phyloP scores from a whole-genome alignment of 2,888 invertebrate genomes.

The Orchesellides sinensis region DNA sequence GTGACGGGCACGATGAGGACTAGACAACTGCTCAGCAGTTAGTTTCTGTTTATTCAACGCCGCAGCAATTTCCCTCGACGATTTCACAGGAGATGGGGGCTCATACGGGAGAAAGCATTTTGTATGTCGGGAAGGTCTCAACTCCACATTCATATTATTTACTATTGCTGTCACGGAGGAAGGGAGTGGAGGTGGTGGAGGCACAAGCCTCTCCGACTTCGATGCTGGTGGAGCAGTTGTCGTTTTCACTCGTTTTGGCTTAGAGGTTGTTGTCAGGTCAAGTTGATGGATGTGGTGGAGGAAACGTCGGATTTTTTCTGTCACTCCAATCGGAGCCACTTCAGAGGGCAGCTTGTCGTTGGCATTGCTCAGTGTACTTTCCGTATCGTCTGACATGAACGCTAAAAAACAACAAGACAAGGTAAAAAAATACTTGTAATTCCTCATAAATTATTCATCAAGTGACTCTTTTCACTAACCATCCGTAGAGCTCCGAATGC shows the following conservation, averaged over 20 bases:
- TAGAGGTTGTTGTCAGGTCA: slow-evolving; percentile 52
- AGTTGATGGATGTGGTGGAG: slow-evolving; percentile 62
- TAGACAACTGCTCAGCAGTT: too few species aligned
- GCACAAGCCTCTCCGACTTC: slow-evolving; percentile 2
- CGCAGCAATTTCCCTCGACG: background rate
- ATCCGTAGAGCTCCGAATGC: slow-evolving; percentile 70
- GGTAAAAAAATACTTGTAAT: background rate
- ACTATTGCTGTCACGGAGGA: background rate
- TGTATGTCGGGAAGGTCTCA: slow-evolving; percentile 55
- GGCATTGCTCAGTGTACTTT: slow-evolving; percentile 52
- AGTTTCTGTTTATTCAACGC: too few species aligned
- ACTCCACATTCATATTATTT: slow-evolving; percentile 7
- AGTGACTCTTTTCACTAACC: too few species aligned
- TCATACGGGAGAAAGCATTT: slow-evolving; percentile 67
- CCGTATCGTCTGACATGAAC: slow-evolving; percentile 61
- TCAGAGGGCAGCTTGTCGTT: slow-evolving; percentile 58
- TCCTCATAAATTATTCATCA: background rate
- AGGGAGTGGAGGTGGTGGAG: too few species aligned
- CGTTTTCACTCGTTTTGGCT: slow-evolving; percentile 38
- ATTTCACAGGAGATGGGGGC: slow-evolving; percentile 27
- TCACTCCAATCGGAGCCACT: slow-evolving; percentile 62
- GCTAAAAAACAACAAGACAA: slow-evolving; percentile 33
- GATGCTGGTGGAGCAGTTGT: slow-evolving; percentile 30
- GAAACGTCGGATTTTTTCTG: slow-evolving; percentile 68
- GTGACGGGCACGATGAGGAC: slow-evolving; percentile 7